Conservation (phyloP, 2,113 vertebrate genomes). For the Salvelinus sp. region DNA sequence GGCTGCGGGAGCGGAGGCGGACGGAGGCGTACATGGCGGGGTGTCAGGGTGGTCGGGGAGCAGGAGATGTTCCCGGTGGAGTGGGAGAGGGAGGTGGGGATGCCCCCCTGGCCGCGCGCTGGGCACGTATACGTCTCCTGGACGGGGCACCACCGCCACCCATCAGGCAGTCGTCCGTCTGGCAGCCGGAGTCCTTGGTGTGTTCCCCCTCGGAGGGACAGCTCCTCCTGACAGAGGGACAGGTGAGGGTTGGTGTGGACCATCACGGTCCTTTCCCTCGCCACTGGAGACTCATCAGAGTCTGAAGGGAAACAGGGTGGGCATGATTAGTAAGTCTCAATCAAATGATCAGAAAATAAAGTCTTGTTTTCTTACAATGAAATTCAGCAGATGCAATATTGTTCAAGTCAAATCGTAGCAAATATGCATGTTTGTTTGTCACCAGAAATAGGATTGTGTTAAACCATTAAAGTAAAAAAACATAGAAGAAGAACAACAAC, state of each 20-base stretch:
- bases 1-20: constrained; percentile 90
- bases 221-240: constrained; percentile 76
- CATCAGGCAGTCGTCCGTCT: constrained; percentile 96
- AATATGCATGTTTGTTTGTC: neutral
- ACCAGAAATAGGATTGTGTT: no score
- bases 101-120: constrained; percentile 86
- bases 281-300: constrained; percentile 96
- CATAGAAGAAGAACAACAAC: no score
- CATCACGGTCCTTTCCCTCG: constrained; percentile 93
- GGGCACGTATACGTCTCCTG: constrained; percentile 90
- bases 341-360: neutral
- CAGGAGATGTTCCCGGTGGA: constrained; percentile 93
- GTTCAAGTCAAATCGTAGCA: no score
- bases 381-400: no score
- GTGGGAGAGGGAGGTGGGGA: constrained; percentile 90
- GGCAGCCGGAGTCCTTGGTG: constrained; percentile 95
- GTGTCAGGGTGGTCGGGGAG: constrained; percentile 87
- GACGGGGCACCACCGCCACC: constrained; percentile 86
- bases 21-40: constrained; percentile 78
- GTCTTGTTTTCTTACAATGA: no score
- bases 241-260: constrained; percentile 90
- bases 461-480: no score
- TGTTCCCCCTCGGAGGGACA: constrained; percentile 82
- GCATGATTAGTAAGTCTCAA: neutral
- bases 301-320: constrained; percentile 67